phyloP scores from a whole-genome alignment of 2,113 vertebrate genomes.

The Catagonus wagneri region DNA sequence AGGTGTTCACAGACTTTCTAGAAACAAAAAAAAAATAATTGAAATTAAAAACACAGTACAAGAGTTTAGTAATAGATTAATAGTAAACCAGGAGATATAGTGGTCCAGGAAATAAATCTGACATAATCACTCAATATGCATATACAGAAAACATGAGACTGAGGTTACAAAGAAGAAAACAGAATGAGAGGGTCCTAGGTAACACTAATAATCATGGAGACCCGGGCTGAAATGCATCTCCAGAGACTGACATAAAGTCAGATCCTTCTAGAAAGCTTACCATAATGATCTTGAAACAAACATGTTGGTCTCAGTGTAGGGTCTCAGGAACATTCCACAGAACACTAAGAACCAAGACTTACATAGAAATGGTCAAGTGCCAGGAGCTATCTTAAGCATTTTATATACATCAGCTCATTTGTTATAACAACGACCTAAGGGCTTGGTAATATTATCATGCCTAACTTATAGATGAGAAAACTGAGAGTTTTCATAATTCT shows the following conservation, averaged over 20 bases:
- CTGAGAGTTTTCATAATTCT: neutral
- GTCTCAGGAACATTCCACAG: neutral
- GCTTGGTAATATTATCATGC: neutral
- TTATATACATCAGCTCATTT: neutral
- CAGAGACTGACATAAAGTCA: neutral
- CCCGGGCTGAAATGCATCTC: neutral
- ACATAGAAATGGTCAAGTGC: neutral
- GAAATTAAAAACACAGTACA: constrained; percentile 37
- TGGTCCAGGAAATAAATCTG: neutral
- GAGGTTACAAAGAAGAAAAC: neutral
- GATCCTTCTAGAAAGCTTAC: neutral
- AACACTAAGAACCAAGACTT: neutral
- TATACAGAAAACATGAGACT: neutral
- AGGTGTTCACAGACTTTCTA: constrained; percentile 17
- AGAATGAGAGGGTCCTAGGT: neutral
- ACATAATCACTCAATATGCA: neutral
- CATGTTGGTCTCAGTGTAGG: neutral
- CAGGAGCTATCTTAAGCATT: neutral
- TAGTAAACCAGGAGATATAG: neutral
- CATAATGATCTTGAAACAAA: neutral
- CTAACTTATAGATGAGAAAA: neutral
- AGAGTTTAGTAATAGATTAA: constrained; percentile 21
- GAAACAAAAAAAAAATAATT: constrained; percentile 41
- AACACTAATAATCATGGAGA: neutral
- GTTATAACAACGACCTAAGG: constrained; percentile 23